Base-by-base conservation (phyloP, 1,140 invertebrate genomes). In the Eurosta solidaginis region DNA sequence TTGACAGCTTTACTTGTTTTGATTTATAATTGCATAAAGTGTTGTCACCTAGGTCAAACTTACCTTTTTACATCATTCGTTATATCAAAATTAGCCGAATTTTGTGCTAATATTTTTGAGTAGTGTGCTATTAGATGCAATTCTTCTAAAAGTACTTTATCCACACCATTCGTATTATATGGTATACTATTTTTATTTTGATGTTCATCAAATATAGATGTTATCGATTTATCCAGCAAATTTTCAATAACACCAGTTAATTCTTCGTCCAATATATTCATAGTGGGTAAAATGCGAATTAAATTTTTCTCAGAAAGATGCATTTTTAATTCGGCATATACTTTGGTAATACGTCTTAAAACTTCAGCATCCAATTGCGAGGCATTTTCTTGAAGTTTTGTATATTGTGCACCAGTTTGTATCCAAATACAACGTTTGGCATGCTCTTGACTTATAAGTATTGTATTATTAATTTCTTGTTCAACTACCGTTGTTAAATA, bases 401-500 rank as follows among this genome's bases (percentile, higher is more conserved):
- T 84, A 81, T 81, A 85, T 78, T 81, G 90, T 22, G 89, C 90
- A 88, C 90, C 77, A 90, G 89, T 82, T 90, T 92, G 86, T 79
- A 94, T 90, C 93, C 93, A 94, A 80, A 94, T 90, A 83, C 93
- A 94, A 59, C 93, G 90, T 82, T 92, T 91, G 1, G 93, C 93
- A 63, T 93, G 89, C 83, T 94, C 93, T 77, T 92, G 91, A 82
- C 92, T 92, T 90, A 93, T 92, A 73, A 94, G 90, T 7, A 94
- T 92, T 1, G 93, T 93, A 83, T 94, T 94, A 81, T 94, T 93
- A 1, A 95, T 92, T 87, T 94, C 93, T 90, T 93, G 94, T 89
- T 95, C 93, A 14, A 94, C 91, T 0, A 94, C 92, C 17, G 93
- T 95, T 14, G 92, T 93, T 74, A 95, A 90, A 88, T 95, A 96